These are phyloP conservation scores for Elaphurus davidianus DNA, from an alignment of 2,113 vertebrate species.

Conservation along the genomic window DNA sequence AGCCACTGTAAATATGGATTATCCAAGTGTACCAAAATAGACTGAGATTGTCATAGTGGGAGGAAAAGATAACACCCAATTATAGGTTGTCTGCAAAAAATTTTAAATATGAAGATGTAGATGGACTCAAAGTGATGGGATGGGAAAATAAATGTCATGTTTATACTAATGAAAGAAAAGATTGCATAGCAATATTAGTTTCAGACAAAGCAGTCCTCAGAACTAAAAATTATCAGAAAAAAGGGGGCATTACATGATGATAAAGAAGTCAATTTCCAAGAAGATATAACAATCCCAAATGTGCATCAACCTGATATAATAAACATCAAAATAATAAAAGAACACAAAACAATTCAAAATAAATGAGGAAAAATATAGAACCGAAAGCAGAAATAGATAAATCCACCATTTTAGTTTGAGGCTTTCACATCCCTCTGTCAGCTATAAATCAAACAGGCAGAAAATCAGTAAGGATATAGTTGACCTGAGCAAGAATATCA, in stretches of 20 bases:
- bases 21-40: neutral
- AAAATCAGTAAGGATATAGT: neutral
- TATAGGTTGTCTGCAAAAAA: neutral
- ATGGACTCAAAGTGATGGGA: neutral
- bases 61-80: neutral
- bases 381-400: neutral
- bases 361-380: neutral
- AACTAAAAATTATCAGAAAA: neutral
- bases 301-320: neutral
- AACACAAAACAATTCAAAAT: neutral
- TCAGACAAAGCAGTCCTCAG: neutral
- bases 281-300: neutral
- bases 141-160: neutral
- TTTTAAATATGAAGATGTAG: neutral
- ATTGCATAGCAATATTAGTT: neutral
- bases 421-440: neutral
- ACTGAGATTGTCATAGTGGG: neutral
- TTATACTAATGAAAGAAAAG: neutral
- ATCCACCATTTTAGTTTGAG: neutral
- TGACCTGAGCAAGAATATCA: neutral
- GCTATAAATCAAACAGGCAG: constrained; percentile 15
- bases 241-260: neutral
- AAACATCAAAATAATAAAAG: neutral
- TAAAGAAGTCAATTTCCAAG: neutral
- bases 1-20: neutral